A percentile compares a stretch with the other conserved stretches of the same genome.
phyloP scores from a whole-genome alignment of 1,140 invertebrate species.

The Neuroterus valhalla region DNA sequence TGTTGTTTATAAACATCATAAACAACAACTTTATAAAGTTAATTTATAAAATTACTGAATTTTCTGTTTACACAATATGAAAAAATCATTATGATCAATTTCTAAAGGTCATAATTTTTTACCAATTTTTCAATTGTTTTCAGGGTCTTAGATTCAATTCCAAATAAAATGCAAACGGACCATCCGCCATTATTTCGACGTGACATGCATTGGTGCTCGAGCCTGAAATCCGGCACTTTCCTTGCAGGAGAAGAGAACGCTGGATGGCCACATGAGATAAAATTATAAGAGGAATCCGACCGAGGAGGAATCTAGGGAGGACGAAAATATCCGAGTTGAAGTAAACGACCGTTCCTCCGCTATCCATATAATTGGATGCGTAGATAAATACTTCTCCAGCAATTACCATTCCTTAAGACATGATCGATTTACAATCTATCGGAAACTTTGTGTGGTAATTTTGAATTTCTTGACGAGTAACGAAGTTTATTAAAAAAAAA shows the following conservation, averaged over 20 bases:
- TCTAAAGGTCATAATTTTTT: neutral
- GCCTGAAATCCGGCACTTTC: conserved; percentile 45
- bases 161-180: conserved; percentile 58
- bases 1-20: too few species aligned
- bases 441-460: neutral
- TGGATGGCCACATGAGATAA: conserved; percentile 40
- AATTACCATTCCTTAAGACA: conserved; percentile 2
- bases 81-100: too few species aligned
- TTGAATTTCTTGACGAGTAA: neutral
- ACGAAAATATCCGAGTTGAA: conserved; percentile 44
- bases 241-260: conserved; percentile 46
- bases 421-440: neutral
- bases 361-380: conserved; percentile 1
- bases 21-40: too few species aligned
- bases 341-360: conserved; percentile 39
- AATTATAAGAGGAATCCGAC: conserved; percentile 44
- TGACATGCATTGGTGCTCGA: conserved; percentile 53
- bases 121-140: conserved; percentile 40
- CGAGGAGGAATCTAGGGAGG: conserved; percentile 39
- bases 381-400: conserved; percentile 19
- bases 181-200: conserved; percentile 58
- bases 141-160: conserved; percentile 54
- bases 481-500: too few species aligned
- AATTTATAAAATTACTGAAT: too few species aligned
- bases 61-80: too few species aligned